Conservation (phyloP, 1,140 invertebrate species). For the Leucophenga varia region DNA sequence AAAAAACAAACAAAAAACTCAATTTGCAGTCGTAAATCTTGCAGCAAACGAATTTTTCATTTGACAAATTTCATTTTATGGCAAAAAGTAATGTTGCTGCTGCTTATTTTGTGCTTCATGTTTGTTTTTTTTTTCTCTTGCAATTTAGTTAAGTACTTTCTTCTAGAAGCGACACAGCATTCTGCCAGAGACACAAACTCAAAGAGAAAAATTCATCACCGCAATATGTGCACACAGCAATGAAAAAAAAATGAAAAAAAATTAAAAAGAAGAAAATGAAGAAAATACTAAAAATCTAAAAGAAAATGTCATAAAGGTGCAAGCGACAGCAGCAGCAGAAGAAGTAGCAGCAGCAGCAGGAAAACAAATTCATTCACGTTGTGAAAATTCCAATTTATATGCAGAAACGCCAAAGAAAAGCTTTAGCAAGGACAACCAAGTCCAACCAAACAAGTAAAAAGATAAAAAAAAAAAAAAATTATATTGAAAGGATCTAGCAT, state of each 20-base stretch:
- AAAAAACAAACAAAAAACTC: too few species aligned
- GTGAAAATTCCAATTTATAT: slow-evolving; percentile 57
- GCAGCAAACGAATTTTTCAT: slow-evolving; percentile 3
- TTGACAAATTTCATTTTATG: slow-evolving; percentile 13
- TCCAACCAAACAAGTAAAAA: too few species aligned
- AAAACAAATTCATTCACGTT: slow-evolving; percentile 14
- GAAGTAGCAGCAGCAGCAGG: slow-evolving; percentile 4
- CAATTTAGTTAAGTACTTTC: not conserved
- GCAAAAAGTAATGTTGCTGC: too few species aligned
- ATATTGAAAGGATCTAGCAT: too few species aligned
- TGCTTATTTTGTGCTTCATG: too few species aligned
- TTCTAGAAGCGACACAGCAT: too few species aligned
- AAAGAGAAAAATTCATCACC: slow-evolving; percentile 54
- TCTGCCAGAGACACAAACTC: slow-evolving; percentile 25
- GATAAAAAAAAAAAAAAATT: too few species aligned
- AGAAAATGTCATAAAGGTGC: slow-evolving; percentile 56
- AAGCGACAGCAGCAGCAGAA: slow-evolving; percentile 38
- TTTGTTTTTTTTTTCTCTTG: not conserved
- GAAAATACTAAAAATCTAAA: slow-evolving; percentile 23
- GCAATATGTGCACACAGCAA: slow-evolving; percentile 44
- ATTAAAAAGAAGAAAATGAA: slow-evolving; percentile 12
- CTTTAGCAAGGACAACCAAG: too few species aligned
- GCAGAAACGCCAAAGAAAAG: slow-evolving; percentile 42
- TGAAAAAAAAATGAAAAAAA: slow-evolving; percentile 9
- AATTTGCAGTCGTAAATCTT: too few species aligned